Conservation (phyloP, 2,888 invertebrate species). For the Monochamus alternatus region DNA sequence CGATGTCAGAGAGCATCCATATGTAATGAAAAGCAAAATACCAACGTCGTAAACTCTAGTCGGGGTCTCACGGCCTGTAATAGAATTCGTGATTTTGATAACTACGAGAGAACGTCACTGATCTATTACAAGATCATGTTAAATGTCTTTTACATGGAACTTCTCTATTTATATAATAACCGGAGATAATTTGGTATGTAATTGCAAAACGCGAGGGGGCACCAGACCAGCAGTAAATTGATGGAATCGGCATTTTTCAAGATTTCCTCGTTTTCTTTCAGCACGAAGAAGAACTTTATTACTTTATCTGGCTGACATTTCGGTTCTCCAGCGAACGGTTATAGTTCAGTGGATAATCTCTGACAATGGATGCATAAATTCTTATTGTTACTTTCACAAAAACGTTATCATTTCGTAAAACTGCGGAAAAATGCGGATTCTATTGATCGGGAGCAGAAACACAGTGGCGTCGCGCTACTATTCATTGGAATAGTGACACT, state of each 20-base stretch:
- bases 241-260: conserved; percentile 46
- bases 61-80: conserved; percentile 1
- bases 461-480: conserved; percentile 33
- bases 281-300: conserved; percentile 63
- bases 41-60: neutral
- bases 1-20: neutral
- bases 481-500: neutral
- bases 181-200: conserved; percentile 17
- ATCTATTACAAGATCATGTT: conserved; percentile 11
- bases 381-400: conserved; percentile 62
- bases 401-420: conserved; percentile 60
- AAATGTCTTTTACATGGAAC: conserved; percentile 15
- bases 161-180: conserved; percentile 9
- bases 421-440: conserved; percentile 45
- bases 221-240: conserved; percentile 41
- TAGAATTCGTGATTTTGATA: conserved; percentile 18
- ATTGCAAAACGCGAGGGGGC: conserved; percentile 16
- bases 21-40: neutral
- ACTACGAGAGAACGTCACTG: neutral
- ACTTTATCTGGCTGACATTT: conserved; percentile 60
- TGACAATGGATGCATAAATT: conserved; percentile 64
- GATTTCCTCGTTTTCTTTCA: conserved; percentile 50
- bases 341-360: conserved; percentile 63
- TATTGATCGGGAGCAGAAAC: conserved; percentile 28
- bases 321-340: conserved; percentile 55